Evolutionary conservation across 92 coral and sea anemone species (phyloP).

Genomic region (Galaxea fascicularis): DNA sequence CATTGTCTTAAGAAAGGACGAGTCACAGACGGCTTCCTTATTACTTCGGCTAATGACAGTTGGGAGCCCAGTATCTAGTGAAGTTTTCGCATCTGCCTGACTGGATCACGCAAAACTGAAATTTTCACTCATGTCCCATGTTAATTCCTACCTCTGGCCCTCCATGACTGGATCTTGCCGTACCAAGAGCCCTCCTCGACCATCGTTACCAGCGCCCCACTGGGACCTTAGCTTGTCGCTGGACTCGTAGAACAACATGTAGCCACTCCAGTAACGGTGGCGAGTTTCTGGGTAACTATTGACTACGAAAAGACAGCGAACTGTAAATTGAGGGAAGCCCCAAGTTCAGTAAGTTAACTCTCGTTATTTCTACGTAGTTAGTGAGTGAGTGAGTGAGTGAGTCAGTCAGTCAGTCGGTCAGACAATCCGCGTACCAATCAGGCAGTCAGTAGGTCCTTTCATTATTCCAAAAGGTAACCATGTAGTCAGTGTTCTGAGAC

Average conservation of each 20-base stretch:
- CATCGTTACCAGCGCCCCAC: slow-evolving; percentile 40
- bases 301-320: slow-evolving; percentile 43
- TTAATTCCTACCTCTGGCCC: slow-evolving; percentile 50
- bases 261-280: slow-evolving; percentile 93
- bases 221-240: slow-evolving; percentile 58
- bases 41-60: too few relatives aligned
- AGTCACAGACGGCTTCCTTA: too few relatives aligned
- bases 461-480: too few relatives aligned
- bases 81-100: too few relatives aligned
- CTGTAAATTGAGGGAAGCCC: not conserved
- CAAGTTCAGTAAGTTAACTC: too few relatives aligned
- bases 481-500: not conserved
- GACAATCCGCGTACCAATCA: not conserved
- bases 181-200: slow-evolving; percentile 71
- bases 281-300: slow-evolving; percentile 91
- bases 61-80: too few relatives aligned
- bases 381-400: not conserved
- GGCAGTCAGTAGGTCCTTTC: not conserved
- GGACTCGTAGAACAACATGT: slow-evolving; percentile 90
- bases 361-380: not conserved
- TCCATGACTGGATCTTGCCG: slow-evolving; percentile 82
- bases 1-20: too few relatives aligned
- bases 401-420: not conserved
- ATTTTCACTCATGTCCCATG: not conserved
- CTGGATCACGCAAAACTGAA: not conserved